A percentile compares a stretch with the other conserved stretches of the same genome.
These are phyloP conservation scores for Lacanobia oleracea DNA, from an alignment of 2,888 invertebrate species.

Conservation along the genomic window DNA sequence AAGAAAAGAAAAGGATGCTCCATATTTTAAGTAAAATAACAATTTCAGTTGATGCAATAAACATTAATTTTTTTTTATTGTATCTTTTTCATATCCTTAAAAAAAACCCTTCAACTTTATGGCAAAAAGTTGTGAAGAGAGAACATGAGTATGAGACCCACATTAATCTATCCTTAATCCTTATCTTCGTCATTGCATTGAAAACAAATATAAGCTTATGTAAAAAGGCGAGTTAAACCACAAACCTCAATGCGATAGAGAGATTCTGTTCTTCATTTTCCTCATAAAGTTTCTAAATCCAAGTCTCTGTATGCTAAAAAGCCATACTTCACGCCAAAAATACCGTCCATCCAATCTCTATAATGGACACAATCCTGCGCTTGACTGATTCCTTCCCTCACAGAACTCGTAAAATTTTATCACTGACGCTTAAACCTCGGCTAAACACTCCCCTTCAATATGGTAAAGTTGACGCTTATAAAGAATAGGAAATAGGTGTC, in stretches of 20 bases:
- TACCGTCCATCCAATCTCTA: slow-evolving; percentile 50
- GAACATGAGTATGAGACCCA: too few relatives aligned
- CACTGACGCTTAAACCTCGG: slow-evolving; percentile 68
- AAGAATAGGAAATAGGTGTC: slow-evolving; percentile 35
- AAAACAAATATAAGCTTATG: too few relatives aligned
- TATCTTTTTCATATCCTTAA: too few relatives aligned
- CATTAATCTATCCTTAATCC: too few relatives aligned
- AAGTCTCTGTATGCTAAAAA: slow-evolving; percentile 1
- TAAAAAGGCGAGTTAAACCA: too few relatives aligned
- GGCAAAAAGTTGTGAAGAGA: too few relatives aligned
- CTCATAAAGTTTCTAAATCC: background rate
- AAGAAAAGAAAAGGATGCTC: too few relatives aligned
- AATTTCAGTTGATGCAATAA: too few relatives aligned
- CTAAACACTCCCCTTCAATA: slow-evolving; percentile 68
- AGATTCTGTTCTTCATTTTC: background rate
- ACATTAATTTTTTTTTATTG: too few relatives aligned
- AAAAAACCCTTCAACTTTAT: too few relatives aligned
- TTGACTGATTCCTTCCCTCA: slow-evolving; percentile 75
- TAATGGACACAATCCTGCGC: slow-evolving; percentile 73
- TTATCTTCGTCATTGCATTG: too few relatives aligned
- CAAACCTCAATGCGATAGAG: background rate
- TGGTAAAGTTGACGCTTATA: slow-evolving; percentile 53
- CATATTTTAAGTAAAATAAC: too few relatives aligned
- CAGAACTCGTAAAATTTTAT: slow-evolving; percentile 83
- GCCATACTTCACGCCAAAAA: slow-evolving; percentile 43